Conservation (phyloP, 1,140 invertebrate species). For the Diachasma alloeum region DNA sequence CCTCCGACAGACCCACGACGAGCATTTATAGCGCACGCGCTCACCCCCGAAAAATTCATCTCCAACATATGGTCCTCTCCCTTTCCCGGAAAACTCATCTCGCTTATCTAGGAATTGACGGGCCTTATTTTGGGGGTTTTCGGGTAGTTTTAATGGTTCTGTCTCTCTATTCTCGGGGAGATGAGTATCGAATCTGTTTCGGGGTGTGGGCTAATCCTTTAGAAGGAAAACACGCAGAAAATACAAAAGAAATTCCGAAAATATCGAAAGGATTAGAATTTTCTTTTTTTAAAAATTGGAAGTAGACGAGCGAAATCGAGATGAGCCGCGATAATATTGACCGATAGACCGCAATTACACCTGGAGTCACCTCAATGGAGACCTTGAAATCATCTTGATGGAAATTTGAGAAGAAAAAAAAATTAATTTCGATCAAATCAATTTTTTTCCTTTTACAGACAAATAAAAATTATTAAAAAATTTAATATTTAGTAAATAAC, state of each 20-base stretch:
- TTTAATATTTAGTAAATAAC: no score
- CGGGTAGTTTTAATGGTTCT: neutral
- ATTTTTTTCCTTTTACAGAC: no score
- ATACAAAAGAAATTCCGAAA: neutral
- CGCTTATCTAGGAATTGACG: neutral
- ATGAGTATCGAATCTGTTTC: neutral
- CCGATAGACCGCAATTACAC: no score
- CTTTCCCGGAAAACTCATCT: neutral
- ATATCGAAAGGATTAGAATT: neutral
- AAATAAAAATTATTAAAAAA: no score
- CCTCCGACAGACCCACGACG: conserved; percentile 43
- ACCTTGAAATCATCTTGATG: no score
- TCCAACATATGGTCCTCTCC: conserved; percentile 45
- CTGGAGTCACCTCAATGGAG: no score
- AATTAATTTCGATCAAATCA: no score
- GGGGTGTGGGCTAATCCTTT: neutral
- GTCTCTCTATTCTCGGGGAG: neutral
- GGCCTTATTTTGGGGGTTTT: neutral
- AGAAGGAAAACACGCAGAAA: neutral
- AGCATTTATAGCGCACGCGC: conserved; percentile 33
- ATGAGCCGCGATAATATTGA: no score
- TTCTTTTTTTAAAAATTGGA: neutral
- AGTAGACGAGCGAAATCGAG: no score
- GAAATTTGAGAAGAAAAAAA: no score
- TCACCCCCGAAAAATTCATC: conserved; percentile 36